Base-by-base conservation (phyloP, 2,888 invertebrate species). In the Xylota sylvarum region DNA sequence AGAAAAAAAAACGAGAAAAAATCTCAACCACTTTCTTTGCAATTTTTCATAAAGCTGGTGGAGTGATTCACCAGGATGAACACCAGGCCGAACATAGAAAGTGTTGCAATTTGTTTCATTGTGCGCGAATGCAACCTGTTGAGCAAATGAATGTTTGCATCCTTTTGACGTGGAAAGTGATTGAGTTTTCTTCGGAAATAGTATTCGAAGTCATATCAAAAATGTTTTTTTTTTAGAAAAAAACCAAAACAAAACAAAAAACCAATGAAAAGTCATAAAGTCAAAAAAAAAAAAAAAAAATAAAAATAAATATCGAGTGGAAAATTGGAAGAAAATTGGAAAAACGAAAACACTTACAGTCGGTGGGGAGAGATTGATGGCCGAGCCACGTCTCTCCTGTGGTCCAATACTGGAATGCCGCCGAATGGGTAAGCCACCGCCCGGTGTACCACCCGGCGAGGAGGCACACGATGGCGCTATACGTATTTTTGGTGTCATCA, bases 361-460 rank as follows among this genome's bases (percentile, higher is more conserved):
- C 89, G 97, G 97, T 89, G 97, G 97, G 84, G 97, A 97, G 84
- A 97, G 94, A 93, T 97, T 97, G 88, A 96, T 96, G 84, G 96
- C 95, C 12, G 97, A 97, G 76, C 96, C 96, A 70, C 97, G 95
- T 87, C 97, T 95, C 91, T 98, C 97, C 91, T 97, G 97, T 0
- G 97, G 97, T 23, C 97, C 97, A 89, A 97, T 97, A 93, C 97
- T 97, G 76, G 97, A 98, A 92, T 98, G 98, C 27, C 98, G 95
- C 69, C 98, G 95, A 40, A 96, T 96, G 14, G 97, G 97, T 82
- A 98, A 93, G 0, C 97, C 97, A 35, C 96, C 94, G 77, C 95
- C 95, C 5, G 97, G 96, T 92, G 94, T 88, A 92, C 94, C 88
- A 4, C 96, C 96, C 0, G 96, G 96, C 0, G 97, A 97, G 3